Percentiles rank a stretch among this genome's conserved stretches.
phyloP scores from a whole-genome alignment of 2,888 invertebrate species.

The Eupithecia pulchellata region DNA sequence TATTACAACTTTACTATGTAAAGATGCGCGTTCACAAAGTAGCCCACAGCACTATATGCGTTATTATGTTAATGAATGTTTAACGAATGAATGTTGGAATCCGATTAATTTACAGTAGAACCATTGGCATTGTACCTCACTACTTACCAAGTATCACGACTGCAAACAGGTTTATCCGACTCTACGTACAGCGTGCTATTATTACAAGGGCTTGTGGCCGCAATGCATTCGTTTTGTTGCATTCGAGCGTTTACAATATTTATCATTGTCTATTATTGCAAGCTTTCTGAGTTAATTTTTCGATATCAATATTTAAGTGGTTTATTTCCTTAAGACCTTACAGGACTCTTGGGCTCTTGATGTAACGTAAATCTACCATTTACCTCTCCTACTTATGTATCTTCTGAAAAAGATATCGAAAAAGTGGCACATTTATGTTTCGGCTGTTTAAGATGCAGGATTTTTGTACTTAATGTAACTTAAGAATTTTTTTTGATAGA shows the following conservation, averaged over 20 bases:
- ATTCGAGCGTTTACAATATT: slow-evolving; percentile 20
- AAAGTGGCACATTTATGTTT: not conserved
- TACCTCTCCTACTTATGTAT: no score
- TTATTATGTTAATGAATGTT: no score
- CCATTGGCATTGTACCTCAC: slow-evolving; percentile 15
- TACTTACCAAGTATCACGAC: slow-evolving; percentile 4
- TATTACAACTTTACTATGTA: no score
- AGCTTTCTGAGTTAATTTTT: not conserved
- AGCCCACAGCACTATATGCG: no score
- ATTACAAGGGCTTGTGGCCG: slow-evolving; percentile 33
- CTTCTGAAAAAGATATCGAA: no score
- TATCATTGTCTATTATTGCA: slow-evolving; percentile 3
- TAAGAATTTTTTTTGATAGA: not conserved
- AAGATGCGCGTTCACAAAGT: no score
- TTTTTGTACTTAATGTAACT: not conserved
- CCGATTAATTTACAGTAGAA: slow-evolving; percentile 16
- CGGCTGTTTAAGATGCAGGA: not conserved
- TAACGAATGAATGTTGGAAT: not conserved
- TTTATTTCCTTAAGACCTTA: no score
- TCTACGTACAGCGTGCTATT: slow-evolving; percentile 16
- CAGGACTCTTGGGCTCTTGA: no score
- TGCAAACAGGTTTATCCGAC: slow-evolving; percentile 34
- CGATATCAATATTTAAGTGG: no score
- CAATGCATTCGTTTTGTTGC: slow-evolving; percentile 26
- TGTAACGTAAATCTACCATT: no score